Conservation (phyloP, 2,888 invertebrate genomes). For the Stegophylla sp. region DNA sequence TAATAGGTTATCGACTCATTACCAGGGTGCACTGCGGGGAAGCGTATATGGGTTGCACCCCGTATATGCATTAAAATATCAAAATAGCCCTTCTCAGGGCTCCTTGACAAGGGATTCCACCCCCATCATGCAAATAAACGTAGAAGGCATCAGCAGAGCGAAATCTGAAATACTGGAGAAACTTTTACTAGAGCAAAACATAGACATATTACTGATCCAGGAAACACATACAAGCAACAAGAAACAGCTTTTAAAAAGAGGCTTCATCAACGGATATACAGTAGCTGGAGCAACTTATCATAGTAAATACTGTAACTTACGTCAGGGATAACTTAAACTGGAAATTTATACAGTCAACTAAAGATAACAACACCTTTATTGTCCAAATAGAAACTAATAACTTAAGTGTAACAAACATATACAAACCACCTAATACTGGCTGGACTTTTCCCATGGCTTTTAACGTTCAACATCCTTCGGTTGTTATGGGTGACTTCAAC, state of each 20-base stretch:
- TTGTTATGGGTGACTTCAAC: constrained; percentile 41
- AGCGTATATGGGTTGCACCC: neutral
- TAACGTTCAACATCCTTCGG: neutral
- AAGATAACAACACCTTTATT: constrained; percentile 3
- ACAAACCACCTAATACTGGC: constrained; percentile 44
- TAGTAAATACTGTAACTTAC: constrained; percentile 21
- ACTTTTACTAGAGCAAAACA: constrained; percentile 22
- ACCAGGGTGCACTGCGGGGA: no score
- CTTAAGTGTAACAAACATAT: constrained; percentile 33
- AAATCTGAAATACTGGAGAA: constrained; percentile 9
- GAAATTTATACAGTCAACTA: constrained; percentile 4
- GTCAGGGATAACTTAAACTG: constrained; percentile 21
- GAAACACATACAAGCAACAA: constrained; percentile 17
- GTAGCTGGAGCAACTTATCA: constrained; percentile 25
- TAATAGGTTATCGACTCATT: no score
- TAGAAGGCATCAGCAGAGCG: no score
- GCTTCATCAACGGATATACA: constrained; percentile 24
- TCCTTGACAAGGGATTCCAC: neutral
- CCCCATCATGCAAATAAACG: constrained; percentile 28
- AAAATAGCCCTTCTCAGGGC: constrained; percentile 32
- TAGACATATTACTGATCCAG: constrained; percentile 19
- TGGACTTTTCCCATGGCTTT: constrained; percentile 1
- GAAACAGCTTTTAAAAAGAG: constrained; percentile 17
- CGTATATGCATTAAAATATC: neutral
- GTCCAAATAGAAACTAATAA: constrained; percentile 28